Evolutionary conservation across 2,113 vertebrate species (phyloP), one percentile per base, ranked within the genome.

Genomic region (Lasiurus borealis): DNA sequence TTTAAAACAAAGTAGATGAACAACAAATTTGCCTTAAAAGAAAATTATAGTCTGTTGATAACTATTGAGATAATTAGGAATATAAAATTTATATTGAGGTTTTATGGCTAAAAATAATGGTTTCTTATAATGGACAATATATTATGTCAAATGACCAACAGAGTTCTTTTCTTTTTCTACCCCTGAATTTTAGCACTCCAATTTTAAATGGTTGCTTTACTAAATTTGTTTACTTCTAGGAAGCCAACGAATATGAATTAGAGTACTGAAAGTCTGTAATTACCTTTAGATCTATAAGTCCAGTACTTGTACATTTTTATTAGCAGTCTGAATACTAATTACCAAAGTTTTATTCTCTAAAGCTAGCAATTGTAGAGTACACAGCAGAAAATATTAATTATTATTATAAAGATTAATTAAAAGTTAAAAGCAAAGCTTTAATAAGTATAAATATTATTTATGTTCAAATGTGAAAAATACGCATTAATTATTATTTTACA

Each of bases 391-490:
- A 92, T 97, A 93, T 81, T 91, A 91, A 94, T 90, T 94, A 95
- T 85, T 96, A 88, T 88, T 88, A 85, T 87, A 92, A 93, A 92
- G 85, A 78, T 54, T 94, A 96, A 94, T 94, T 96, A 96, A 92
- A 93, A 91, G n/a, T 85, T 88, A 34, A 95, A 97, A 95, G 48
- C 46, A 95, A 95, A 93, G 11, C 77, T 90, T 93, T 97, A 71
- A 77, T 78, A 95, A 90, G 9, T 64, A 83, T 85, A 83, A 93
- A 85, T 92, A 73, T 23, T 44, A 95, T 57, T 90, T 71, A 76
- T 85, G 92, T 21, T 90, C 76, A 96, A 95, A 91, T 92, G 72
- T 88, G 50, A 92, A 94, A 92, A 90, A 69, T 13, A 85, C 27
- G 69, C 40, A 54, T 66, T 90, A 90, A 93, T 77, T 85, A 90